These are phyloP conservation scores for Ophiodon elongatus DNA, from an alignment of 2,113 vertebrate species.

Conservation along the genomic window DNA sequence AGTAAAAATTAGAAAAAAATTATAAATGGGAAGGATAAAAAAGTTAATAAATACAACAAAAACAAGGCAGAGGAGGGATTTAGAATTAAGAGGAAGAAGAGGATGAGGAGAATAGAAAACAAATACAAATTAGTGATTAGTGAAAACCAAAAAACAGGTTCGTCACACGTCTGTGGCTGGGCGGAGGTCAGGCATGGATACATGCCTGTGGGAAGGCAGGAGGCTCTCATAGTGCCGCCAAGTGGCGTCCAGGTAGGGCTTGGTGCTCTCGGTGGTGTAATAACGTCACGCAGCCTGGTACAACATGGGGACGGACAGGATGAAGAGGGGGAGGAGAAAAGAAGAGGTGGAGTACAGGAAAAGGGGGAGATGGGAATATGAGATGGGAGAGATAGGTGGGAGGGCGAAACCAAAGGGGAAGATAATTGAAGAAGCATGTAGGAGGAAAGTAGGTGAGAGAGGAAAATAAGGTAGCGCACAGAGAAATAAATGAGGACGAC, in stretches of 20 bases:
- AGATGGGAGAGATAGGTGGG: not conserved
- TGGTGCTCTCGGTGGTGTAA: slow-evolving; percentile 86
- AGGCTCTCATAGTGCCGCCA: slow-evolving; percentile 88
- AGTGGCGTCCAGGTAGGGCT: slow-evolving; percentile 86
- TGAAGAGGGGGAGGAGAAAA: slow-evolving; percentile 24
- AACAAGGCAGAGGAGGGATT: slow-evolving; percentile 34
- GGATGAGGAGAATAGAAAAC: slow-evolving; percentile 39
- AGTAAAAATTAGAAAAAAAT: slow-evolving; percentile 63
- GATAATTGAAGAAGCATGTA: not conserved
- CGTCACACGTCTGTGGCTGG: slow-evolving; percentile 78
- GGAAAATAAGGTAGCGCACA: slow-evolving; percentile 3
- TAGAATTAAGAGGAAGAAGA: slow-evolving; percentile 70
- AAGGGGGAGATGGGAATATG: slow-evolving; percentile 4
- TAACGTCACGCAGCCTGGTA: slow-evolving; percentile 89
- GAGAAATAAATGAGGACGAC: slow-evolving; percentile 21
- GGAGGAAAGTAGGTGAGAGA: slow-evolving; percentile 50
- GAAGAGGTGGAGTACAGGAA: slow-evolving; percentile 1
- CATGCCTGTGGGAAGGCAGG: slow-evolving; percentile 88
- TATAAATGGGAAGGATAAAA: slow-evolving; percentile 57
- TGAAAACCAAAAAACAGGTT: slow-evolving; percentile 77
- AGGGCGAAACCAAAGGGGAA: not conserved
- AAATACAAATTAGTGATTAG: slow-evolving; percentile 84
- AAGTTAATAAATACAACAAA: slow-evolving; percentile 60
- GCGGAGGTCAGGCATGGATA: slow-evolving; percentile 84
- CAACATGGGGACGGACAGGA: slow-evolving; percentile 79